Base-by-base conservation (phyloP, 2,888 invertebrate genomes). In the Synergus japonicus region DNA sequence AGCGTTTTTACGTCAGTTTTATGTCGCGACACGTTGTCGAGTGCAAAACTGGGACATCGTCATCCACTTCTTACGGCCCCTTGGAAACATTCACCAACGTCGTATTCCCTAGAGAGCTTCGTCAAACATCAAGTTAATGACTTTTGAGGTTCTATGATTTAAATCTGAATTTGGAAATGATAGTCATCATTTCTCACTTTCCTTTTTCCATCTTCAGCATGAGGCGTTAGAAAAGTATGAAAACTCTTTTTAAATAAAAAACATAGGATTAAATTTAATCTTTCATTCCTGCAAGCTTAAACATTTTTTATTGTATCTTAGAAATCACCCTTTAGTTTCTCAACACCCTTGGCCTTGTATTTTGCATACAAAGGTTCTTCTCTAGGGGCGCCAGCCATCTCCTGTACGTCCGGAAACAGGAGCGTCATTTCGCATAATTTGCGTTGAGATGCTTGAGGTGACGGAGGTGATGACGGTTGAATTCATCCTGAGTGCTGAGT, bases 381-480 rank as follows among this genome's bases (percentile, higher is more conserved):
- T 5, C 22, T 60, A 22, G 60, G 60, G 12, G 1, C 10, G 60
- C 18, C 5, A 60, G 22, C 10, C 22, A 22, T 79, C 85, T 76
- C 79, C 78, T 79, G 83, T 84, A 84, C 82, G 81, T 86, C 83
- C 85, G 84, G 86, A 84, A 83, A 85, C 84, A 82, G 82, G 81
- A 85, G 79, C 81, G 83, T 87, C 83, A 82, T 86, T 86, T 86
- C 82, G 84, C 82, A 77, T 86, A 86, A 85, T 86, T 85, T 81
- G 81, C 84, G 80, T 85, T 81, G 83, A 83, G 84, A 85, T 77
- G 81, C 86, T 84, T 82, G 84, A 85, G 83, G 81, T 85, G 87
- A 84, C 80, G 85, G 81, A 76, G 83, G 9, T 60, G 12, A 60
- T 60, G 22, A 83, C 79, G 85, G 78, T 81, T 86, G 86, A 86